Base-by-base conservation (phyloP, 1,140 invertebrate genomes). In the Drosophila takahashii region DNA sequence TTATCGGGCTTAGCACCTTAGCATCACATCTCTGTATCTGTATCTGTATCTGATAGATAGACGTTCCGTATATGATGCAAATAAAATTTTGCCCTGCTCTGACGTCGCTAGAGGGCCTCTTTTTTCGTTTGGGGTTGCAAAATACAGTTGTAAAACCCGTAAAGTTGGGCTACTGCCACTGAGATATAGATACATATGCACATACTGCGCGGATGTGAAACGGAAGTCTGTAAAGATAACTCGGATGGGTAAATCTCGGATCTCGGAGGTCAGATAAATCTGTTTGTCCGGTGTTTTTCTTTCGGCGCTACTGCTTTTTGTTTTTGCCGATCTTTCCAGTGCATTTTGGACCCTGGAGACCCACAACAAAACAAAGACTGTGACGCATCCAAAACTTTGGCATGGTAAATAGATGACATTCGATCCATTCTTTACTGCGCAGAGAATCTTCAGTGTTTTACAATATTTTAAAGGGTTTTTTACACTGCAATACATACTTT, bases 161-260 rank as follows among this genome's bases (percentile, higher is more conserved):
- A 78, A 85, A 83, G 51, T 37, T 13, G 10, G 22, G 22, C 22
- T 22, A 22, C 22, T 22, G 22, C 22, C 3, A 2, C 22, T 22
- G 22, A 1, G 1, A 1, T 11, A n/a, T 13, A n/a, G 11, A 37
- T 36, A 11, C 13, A 37, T 11, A 11, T 16, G 15, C 16, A 44
- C 41, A 18, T 16, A 6, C 2, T 42, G 78, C 84, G 52, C 75
- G 60, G 59, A 89, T 74, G 32, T 87, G 84, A 90, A 89, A 89
- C 84, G 84, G 84, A 89, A 89, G 85, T 89, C 53, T 84, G 77
- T 89, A 89, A 90, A 89, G 84, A 89, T 87, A 89, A 64, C 26
- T 34, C 22, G 2, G 29, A 32, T 32, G 29, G 15, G 1, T 34
- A 32, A 51, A 9, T 34, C 29, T 32, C 16, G 2, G 48, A 22